phyloP scores from a whole-genome alignment of 2,888 invertebrate species.

The Mongoloraphidia duomilia region DNA sequence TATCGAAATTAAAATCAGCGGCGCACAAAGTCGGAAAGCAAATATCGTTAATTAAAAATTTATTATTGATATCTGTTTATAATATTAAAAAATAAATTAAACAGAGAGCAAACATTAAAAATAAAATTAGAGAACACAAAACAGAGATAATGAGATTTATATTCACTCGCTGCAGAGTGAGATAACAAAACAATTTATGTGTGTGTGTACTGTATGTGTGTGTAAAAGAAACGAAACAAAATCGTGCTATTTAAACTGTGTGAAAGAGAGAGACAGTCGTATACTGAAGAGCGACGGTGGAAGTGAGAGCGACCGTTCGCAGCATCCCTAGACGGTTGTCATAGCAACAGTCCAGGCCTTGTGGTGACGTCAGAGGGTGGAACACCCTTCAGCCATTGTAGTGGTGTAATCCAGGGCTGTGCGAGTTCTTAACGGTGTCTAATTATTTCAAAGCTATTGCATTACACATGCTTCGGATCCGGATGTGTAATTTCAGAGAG shows the following conservation, averaged over 20 bases:
- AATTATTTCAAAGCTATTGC: no score
- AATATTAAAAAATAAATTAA: slow-evolving; percentile 16
- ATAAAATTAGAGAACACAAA: slow-evolving; percentile 22
- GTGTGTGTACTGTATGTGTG: not conserved
- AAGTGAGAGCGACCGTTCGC: slow-evolving; percentile 15
- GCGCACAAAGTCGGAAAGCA: slow-evolving; percentile 7
- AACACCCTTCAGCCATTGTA: not conserved
- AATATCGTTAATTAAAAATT: slow-evolving; percentile 20
- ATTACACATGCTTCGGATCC: no score
- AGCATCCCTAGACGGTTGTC: slow-evolving; percentile 29
- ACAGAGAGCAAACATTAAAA: slow-evolving; percentile 22
- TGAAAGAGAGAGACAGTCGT: slow-evolving; percentile 18
- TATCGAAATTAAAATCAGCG: slow-evolving; percentile 7
- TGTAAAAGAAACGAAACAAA: slow-evolving; percentile 10
- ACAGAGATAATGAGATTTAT: slow-evolving; percentile 13
- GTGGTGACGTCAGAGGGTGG: slow-evolving; percentile 9
- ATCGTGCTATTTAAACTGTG: slow-evolving; percentile 23
- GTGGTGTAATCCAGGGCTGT: no score
- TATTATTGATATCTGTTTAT: slow-evolving; percentile 21
- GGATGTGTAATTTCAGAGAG: no score
- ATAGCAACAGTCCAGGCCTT: slow-evolving; percentile 20
- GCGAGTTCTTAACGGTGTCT: no score
- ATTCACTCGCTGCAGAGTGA: not conserved
- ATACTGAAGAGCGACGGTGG: not conserved
- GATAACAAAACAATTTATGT: not conserved